Conservation (phyloP, 1,140 invertebrate species). For the Calephelis nemesis region DNA sequence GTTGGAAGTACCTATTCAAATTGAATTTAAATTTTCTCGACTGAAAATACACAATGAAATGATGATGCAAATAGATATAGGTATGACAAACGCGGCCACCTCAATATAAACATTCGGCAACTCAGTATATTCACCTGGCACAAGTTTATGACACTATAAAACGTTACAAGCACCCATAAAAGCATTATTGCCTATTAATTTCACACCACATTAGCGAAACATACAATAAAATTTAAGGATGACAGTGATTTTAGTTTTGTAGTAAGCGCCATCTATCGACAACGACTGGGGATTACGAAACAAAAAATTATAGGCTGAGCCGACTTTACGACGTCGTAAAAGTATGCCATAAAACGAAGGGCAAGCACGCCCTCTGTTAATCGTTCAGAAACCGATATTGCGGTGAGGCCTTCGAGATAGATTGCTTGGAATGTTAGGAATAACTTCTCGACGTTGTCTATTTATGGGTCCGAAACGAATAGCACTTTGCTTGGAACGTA, state of each 20-base stretch:
- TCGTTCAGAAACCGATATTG: slow-evolving; percentile 78
- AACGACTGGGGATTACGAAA: slow-evolving; percentile 40
- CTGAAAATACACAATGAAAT: no score
- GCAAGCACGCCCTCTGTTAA: slow-evolving; percentile 78
- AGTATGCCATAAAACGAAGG: slow-evolving; percentile 76
- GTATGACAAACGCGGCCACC: slow-evolving; percentile 36
- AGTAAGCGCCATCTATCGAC: slow-evolving; percentile 68
- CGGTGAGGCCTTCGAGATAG: slow-evolving; percentile 48
- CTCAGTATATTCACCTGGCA: slow-evolving; percentile 52
- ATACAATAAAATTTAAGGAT: slow-evolving; percentile 75
- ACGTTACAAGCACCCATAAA: slow-evolving; percentile 70
- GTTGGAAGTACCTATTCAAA: no score
- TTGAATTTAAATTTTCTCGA: no score
- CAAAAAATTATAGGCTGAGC: slow-evolving; percentile 75
- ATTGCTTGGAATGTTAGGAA: slow-evolving; percentile 69
- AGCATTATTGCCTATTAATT: slow-evolving; percentile 78
- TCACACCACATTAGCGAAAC: slow-evolving; percentile 78
- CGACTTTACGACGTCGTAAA: slow-evolving; percentile 75
- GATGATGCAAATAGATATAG: slow-evolving; percentile 21
- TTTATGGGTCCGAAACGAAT: slow-evolving; percentile 60
- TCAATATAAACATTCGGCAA: slow-evolving; percentile 60
- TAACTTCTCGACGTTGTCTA: slow-evolving; percentile 70
- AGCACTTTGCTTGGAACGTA: slow-evolving; percentile 26
- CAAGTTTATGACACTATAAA: slow-evolving; percentile 72
- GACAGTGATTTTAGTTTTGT: slow-evolving; percentile 65